These are phyloP conservation scores for Melinaea menophilus DNA, from an alignment of 2,888 invertebrate genomes.

Conservation along the genomic window DNA sequence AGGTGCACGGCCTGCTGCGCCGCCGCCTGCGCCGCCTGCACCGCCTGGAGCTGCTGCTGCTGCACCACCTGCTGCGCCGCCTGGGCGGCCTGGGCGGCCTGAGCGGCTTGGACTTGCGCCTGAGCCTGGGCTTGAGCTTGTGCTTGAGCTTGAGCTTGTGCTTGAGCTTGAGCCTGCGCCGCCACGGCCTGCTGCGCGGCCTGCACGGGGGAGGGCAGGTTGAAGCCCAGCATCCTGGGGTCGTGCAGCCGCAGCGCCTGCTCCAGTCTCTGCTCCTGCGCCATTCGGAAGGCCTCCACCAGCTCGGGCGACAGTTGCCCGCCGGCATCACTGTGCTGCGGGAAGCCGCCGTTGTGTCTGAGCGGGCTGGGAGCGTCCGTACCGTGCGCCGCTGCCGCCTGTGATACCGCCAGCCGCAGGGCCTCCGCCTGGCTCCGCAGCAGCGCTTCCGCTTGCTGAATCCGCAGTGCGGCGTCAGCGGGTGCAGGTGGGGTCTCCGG, in stretches of 20 bases:
- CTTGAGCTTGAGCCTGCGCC: constrained; percentile 37
- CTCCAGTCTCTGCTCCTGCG: constrained; percentile 88
- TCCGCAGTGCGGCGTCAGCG: constrained; percentile 84
- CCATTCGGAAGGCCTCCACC: constrained; percentile 83
- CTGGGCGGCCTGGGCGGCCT: constrained; percentile 47
- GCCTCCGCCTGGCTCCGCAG: constrained; percentile 92
- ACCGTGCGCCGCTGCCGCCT: constrained; percentile 79
- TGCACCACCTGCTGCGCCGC: constrained; percentile 48
- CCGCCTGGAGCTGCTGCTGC: constrained; percentile 55
- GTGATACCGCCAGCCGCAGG: constrained; percentile 87
- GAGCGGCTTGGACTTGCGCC: constrained; percentile 43
- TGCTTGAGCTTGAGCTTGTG: constrained; percentile 47
- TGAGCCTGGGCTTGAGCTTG: constrained; percentile 47
- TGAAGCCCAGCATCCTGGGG: constrained; percentile 87
- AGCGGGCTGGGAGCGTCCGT: constrained; percentile 62
- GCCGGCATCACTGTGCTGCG: constrained; percentile 59
- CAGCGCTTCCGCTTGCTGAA: constrained; percentile 89
- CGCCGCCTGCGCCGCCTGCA: constrained; percentile 65
- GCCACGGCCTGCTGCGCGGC: constrained; percentile 60
- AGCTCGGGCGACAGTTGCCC: constrained; percentile 83
- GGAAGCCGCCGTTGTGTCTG: constrained; percentile 71
- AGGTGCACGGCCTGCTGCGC: constrained; percentile 76
- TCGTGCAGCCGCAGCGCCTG: constrained; percentile 90
- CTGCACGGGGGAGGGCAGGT: constrained; percentile 75
- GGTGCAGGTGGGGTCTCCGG: constrained; percentile 88